Evolutionary conservation across 1,140 invertebrate genomes (phyloP).

Genomic region (Parapsyche elsis): DNA sequence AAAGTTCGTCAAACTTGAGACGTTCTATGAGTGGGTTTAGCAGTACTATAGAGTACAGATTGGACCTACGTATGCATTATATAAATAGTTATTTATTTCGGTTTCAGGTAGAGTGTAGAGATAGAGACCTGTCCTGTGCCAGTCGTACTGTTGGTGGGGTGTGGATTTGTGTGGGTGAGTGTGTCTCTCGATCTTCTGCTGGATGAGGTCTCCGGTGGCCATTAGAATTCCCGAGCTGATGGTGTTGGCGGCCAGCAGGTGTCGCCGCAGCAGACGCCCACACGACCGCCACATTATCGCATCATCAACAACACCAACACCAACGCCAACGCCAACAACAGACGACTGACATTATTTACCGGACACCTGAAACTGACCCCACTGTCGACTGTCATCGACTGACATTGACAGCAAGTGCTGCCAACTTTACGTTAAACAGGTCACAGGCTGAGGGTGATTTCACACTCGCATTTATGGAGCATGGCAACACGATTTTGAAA

Average conservation of each 20-base stretch:
- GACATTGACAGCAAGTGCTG: slow-evolving; percentile 12
- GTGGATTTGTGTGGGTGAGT: slow-evolving; percentile 57
- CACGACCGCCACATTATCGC: neutral
- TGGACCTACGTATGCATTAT: neutral
- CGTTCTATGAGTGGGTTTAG: too few relatives aligned
- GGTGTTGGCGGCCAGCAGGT: slow-evolving; percentile 71
- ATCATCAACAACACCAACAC: neutral
- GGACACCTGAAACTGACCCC: neutral
- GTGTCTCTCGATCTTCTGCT: slow-evolving; percentile 70
- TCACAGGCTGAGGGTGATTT: too few relatives aligned
- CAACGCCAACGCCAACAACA: neutral
- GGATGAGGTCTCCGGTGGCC: slow-evolving; percentile 70
- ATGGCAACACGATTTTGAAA: too few relatives aligned
- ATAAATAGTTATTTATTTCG: slow-evolving; percentile 12
- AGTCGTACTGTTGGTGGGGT: slow-evolving; percentile 62
- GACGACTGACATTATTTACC: neutral
- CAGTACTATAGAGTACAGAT: too few relatives aligned
- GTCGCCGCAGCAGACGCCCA: slow-evolving; percentile 54
- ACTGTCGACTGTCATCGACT: neutral
- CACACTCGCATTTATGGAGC: too few relatives aligned
- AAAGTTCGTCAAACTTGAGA: too few relatives aligned
- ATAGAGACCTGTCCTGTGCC: slow-evolving; percentile 61
- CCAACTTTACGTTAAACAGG: neutral
- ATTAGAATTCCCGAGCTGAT: slow-evolving; percentile 72
- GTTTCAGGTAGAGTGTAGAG: neutral